Conservation (phyloP, 2,888 invertebrate species). For the Amiota mariae region DNA sequence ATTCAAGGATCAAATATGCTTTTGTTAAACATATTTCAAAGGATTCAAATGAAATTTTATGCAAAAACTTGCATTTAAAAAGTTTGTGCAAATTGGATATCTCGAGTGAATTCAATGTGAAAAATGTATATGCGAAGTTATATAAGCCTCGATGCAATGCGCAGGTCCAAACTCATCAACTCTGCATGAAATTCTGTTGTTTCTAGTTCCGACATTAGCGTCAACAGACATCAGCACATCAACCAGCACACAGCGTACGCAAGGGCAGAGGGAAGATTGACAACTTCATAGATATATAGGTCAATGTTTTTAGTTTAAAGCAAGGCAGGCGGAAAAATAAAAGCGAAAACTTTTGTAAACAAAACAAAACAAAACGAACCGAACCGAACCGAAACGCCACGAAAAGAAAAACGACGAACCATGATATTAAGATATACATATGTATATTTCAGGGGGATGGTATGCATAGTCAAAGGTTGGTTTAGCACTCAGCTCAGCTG, state of each 20-base stretch:
- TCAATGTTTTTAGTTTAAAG: conserved; percentile 64
- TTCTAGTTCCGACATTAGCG: not conserved
- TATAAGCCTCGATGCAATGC: conserved; percentile 63
- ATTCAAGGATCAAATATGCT: not conserved
- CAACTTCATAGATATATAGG: conserved; percentile 46
- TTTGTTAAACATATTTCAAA: not conserved
- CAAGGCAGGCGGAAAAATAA: conserved; percentile 41
- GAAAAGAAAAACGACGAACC: not conserved
- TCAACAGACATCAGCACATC: not conserved
- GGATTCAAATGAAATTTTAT: not conserved
- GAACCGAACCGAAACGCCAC: not conserved
- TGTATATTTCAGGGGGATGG: not conserved
- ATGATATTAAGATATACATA: not conserved
- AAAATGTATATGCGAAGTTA: conserved; percentile 64
- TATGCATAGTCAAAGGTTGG: not conserved
- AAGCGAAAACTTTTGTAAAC: conserved; percentile 34
- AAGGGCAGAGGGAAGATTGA: too few relatives aligned
- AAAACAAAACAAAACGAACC: conserved; percentile 46
- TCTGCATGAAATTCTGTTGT: not conserved
- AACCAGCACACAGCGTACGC: not conserved
- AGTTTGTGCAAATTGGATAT: not conserved
- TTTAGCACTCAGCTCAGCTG: not conserved
- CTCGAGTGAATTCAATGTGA: conserved; percentile 37
- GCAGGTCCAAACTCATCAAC: conserved; percentile 51
- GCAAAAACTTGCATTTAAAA: conserved; percentile 29